phyloP scores from a whole-genome alignment of 2,113 vertebrate species.

The Mirounga angustirostris region DNA sequence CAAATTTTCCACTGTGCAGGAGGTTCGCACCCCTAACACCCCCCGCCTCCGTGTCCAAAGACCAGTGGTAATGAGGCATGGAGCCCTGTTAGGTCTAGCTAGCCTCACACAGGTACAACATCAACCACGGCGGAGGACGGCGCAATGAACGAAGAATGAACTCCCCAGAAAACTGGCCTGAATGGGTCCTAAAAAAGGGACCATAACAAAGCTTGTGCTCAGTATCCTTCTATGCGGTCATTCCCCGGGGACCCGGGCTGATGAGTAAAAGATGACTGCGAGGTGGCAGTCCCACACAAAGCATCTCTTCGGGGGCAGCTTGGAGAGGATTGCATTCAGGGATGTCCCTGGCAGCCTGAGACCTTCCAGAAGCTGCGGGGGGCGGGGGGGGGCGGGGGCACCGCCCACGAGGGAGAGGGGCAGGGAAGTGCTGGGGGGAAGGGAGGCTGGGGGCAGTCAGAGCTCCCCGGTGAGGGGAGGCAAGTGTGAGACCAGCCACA shows the following conservation, averaged over 20 bases:
- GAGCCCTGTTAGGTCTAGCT: not conserved
- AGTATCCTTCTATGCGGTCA: rapidly evolving
- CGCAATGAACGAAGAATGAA: rapidly evolving
- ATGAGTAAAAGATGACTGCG: rapidly evolving
- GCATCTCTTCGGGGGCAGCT: rapidly evolving
- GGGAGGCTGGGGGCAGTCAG: not conserved
- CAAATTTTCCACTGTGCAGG: not conserved
- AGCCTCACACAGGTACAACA: not conserved
- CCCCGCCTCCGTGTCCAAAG: not conserved
- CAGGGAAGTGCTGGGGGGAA: rapidly evolving
- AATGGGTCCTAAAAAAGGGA: rapidly evolving
- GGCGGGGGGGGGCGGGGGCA: not conserved
- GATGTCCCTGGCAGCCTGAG: rapidly evolving
- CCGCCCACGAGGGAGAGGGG: rapidly evolving
- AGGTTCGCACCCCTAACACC: not conserved
- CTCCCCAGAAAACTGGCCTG: rapidly evolving
- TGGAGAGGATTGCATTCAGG: rapidly evolving
- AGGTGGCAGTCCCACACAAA: not conserved
- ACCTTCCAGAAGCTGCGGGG: not conserved
- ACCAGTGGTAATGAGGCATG: not conserved
- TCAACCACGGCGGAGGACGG: rapidly evolving
- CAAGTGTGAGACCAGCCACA: not conserved
- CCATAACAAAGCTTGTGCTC: rapidly evolving
- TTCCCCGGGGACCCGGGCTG: not conserved
- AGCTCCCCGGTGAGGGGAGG: not conserved